phyloP scores from a whole-genome alignment of 2,888 invertebrate genomes.

The Drosophila falleni region DNA sequence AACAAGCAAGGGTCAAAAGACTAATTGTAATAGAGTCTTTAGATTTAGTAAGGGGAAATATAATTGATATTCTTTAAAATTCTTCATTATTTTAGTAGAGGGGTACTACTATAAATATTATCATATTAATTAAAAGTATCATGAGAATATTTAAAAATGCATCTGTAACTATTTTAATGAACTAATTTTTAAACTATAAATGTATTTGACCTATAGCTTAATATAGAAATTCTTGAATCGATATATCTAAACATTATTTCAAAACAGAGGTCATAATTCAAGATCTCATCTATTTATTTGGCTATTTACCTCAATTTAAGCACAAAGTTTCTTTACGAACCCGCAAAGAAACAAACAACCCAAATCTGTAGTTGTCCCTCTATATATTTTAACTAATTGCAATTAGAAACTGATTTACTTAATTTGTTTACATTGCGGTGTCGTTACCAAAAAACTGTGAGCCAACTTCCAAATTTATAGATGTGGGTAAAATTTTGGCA shows the following conservation, averaged over 20 bases:
- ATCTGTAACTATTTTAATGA: too few species aligned
- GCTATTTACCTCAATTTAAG: constrained; percentile 53
- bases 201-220: background rate
- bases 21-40: background rate
- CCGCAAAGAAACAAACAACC: constrained; percentile 69
- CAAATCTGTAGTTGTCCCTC: constrained; percentile 15
- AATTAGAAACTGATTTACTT: constrained; percentile 80
- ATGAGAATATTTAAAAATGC: too few species aligned
- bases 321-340: constrained; percentile 40
- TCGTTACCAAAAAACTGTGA: constrained; percentile 45
- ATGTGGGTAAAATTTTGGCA: constrained; percentile 71
- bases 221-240: background rate
- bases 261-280: background rate
- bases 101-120: too few species aligned
- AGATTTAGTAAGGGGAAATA: background rate
- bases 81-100: too few species aligned
- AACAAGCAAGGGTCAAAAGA: background rate
- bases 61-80: background rate
- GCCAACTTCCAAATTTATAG: constrained; percentile 71
- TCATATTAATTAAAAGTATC: too few species aligned
- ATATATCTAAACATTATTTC: background rate
- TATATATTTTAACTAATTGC: constrained; percentile 59
- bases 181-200: too few species aligned
- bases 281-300: constrained; percentile 39
- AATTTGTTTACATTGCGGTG: constrained; percentile 82